A percentile compares a stretch with the other conserved stretches of the same genome.
Evolutionary conservation across 2,888 invertebrate genomes (phyloP).

Genomic region (Xestia rhomboidea): DNA sequence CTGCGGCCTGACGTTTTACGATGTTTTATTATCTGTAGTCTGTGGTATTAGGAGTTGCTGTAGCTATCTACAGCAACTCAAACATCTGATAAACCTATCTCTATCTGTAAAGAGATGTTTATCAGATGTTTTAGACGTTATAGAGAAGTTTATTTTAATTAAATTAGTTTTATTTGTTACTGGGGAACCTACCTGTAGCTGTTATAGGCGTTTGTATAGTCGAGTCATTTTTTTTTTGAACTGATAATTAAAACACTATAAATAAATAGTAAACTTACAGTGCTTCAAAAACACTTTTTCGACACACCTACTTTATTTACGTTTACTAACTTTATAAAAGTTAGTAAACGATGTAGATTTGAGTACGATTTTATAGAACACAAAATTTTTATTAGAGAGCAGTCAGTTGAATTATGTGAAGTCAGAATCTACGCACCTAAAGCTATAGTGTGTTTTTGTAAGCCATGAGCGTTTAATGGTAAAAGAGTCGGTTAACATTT

Average conservation of each 20-base stretch:
- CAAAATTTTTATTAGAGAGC: neutral
- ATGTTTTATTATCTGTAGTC: constrained; percentile 30
- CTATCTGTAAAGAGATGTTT: constrained; percentile 1
- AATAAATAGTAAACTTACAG: neutral
- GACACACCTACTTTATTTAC: neutral
- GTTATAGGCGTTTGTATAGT: neutral
- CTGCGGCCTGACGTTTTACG: constrained; percentile 9
- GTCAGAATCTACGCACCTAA: neutral
- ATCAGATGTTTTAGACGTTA: constrained; percentile 32
- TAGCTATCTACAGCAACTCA: too few relatives aligned
- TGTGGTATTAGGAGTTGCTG: constrained; percentile 32
- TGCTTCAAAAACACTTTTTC: neutral
- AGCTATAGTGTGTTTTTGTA: neutral
- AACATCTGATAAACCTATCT: too few relatives aligned
- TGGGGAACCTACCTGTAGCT: neutral
- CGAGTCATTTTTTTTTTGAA: neutral
- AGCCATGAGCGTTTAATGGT: neutral
- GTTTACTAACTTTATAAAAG: neutral
- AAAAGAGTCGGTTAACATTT: neutral
- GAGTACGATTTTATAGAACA: neutral
- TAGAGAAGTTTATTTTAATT: constrained; percentile 19
- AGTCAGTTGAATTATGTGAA: neutral
- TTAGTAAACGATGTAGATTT: neutral
- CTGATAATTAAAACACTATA: neutral
- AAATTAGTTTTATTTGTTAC: constrained; percentile 6